Evolutionary conservation across 2,797 vertebrate genomes (phyloP).

Genomic region (Sandelia bainsii): DNA sequence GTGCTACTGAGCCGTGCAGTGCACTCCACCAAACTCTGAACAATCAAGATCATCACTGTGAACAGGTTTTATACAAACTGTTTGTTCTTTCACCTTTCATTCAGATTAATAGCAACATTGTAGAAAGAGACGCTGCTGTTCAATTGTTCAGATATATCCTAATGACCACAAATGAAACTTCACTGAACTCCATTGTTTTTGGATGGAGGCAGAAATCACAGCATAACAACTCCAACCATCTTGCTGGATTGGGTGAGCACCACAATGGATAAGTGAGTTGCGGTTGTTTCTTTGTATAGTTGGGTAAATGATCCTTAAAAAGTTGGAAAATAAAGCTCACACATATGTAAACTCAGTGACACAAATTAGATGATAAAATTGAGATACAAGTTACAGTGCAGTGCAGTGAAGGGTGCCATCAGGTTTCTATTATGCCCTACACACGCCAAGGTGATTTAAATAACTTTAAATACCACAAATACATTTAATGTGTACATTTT

Average conservation of each 20-base stretch:
- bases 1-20: background rate
- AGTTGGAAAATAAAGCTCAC: background rate
- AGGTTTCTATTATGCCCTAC: background rate
- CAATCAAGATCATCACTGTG: too few relatives aligned
- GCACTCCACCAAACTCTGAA: background rate
- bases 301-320: background rate
- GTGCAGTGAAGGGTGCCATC: background rate
- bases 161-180: background rate
- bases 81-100: background rate
- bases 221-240: background rate
- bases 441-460: background rate
- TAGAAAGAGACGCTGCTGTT: background rate
- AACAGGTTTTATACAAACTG: background rate
- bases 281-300: background rate
- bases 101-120: background rate
- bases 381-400: background rate
- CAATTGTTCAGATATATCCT: too few relatives aligned
- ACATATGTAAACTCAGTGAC: background rate
- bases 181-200: background rate
- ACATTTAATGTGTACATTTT: background rate
- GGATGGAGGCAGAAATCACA: background rate
- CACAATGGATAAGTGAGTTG: background rate
- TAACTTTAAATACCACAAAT: slow-evolving; percentile 8
- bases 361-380: background rate
- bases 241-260: background rate